Conservation (phyloP, 1,140 invertebrate species). For the Caligus rogercresseyi region DNA sequence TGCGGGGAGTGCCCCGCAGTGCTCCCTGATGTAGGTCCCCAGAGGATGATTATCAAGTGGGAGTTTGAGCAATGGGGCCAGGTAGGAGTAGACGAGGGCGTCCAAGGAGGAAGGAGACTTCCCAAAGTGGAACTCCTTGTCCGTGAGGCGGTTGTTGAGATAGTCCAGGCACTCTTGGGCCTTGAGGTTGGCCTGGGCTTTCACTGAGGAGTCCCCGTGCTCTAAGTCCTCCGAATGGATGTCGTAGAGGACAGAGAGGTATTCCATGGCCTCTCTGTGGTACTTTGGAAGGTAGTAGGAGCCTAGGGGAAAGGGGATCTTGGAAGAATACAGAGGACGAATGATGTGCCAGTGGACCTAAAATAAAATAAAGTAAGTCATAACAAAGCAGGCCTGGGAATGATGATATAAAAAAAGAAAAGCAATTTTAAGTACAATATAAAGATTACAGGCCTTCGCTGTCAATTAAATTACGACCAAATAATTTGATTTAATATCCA, state of each 20-base stretch:
- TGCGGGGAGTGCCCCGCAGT: background rate
- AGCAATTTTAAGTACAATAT: too few species aligned
- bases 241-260: background rate
- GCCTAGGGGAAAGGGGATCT: background rate
- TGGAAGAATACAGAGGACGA: background rate
- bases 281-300: background rate
- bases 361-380: too few species aligned
- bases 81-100: background rate
- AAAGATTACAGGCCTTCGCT: too few species aligned
- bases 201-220: background rate
- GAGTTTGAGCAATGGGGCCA: background rate
- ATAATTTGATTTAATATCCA: too few species aligned
- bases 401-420: too few species aligned
- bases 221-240: background rate
- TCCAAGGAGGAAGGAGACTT: constrained; percentile 1
- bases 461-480: too few species aligned
- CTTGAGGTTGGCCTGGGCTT: background rate
- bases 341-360: background rate
- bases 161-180: constrained; percentile 7
- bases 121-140: constrained; percentile 3
- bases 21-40: background rate
- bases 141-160: background rate
- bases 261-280: background rate
- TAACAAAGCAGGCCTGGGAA: too few species aligned
- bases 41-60: background rate